phyloP scores from a whole-genome alignment of 1,140 invertebrate species.

The Antheraea pernyi region DNA sequence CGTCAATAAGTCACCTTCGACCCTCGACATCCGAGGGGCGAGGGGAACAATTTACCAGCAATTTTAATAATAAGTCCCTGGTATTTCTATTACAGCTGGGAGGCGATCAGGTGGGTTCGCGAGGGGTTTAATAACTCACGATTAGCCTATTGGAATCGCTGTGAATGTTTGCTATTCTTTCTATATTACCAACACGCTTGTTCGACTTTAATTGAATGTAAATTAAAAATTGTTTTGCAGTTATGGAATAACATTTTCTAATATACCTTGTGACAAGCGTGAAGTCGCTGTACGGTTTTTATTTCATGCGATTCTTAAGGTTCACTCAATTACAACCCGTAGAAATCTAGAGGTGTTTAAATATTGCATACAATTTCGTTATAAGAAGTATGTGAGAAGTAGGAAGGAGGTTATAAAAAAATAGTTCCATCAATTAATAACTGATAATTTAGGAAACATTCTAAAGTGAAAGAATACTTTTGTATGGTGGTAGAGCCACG shows the following conservation, averaged over 20 bases:
- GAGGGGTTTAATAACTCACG: constrained; percentile 75
- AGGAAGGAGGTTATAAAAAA: too few relatives aligned
- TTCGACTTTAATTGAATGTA: constrained; percentile 61
- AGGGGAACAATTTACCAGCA: constrained; percentile 79
- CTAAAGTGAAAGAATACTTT: too few relatives aligned
- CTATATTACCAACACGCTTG: constrained; percentile 62
- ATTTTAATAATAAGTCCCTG: constrained; percentile 80
- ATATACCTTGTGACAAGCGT: background rate
- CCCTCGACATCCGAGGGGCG: constrained; percentile 67
- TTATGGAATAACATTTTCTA: constrained; percentile 22
- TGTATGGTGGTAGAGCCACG: too few relatives aligned
- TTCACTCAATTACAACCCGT: too few relatives aligned
- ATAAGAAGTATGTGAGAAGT: too few relatives aligned
- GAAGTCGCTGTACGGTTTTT: background rate
- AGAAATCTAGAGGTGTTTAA: too few relatives aligned
- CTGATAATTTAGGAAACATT: too few relatives aligned
- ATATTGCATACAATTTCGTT: too few relatives aligned
- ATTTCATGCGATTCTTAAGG: too few relatives aligned
- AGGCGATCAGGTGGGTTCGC: constrained; percentile 72
- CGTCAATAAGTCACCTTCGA: constrained; percentile 65
- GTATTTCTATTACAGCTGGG: constrained; percentile 77
- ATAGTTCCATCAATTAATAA: too few relatives aligned
- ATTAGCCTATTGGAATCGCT: constrained; percentile 78
- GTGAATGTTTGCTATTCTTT: constrained; percentile 79
- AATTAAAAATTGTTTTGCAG: constrained; percentile 70